phyloP scores from a whole-genome alignment of 2,797 vertebrate genomes.

The Myiothlypis coronata region DNA sequence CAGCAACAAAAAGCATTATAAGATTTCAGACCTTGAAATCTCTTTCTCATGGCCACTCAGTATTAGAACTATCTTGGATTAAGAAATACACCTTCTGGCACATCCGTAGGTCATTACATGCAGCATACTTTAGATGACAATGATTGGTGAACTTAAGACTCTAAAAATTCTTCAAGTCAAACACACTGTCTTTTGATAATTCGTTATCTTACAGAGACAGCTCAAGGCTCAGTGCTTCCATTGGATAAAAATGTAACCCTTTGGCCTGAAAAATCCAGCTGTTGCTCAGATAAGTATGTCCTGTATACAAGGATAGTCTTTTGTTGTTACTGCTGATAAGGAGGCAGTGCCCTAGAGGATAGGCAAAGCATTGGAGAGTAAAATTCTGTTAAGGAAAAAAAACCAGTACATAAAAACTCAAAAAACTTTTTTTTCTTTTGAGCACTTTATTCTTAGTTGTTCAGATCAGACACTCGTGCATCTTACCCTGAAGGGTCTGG shows the following conservation, averaged over 20 bases:
- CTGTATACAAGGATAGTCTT: background rate
- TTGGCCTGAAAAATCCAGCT: background rate
- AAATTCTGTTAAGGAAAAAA: background rate
- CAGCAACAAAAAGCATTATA: background rate
- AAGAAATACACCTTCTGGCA: background rate
- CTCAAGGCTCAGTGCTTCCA: background rate
- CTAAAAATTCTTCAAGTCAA: constrained; percentile 10
- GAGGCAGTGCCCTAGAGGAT: background rate
- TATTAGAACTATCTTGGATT: background rate
- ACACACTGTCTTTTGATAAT: background rate
- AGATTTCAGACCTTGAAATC: background rate
- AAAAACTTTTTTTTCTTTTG: background rate
- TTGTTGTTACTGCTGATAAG: constrained; percentile 16
- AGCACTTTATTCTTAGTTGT: background rate
- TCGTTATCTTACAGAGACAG: constrained; percentile 32
- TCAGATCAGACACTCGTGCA: background rate
- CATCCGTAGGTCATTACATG: background rate
- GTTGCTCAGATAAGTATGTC: constrained; percentile 11
- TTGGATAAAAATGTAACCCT: constrained; percentile 6
- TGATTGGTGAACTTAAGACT: background rate
- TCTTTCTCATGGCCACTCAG: background rate
- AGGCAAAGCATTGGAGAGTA: background rate
- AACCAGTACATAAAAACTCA: background rate
- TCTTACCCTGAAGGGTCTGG: background rate
- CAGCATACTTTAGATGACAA: background rate